A percentile compares a stretch with the other conserved stretches of the same genome.
phyloP scores from a whole-genome alignment of 1,140 invertebrate genomes.

The Trissolcus basalis region DNA sequence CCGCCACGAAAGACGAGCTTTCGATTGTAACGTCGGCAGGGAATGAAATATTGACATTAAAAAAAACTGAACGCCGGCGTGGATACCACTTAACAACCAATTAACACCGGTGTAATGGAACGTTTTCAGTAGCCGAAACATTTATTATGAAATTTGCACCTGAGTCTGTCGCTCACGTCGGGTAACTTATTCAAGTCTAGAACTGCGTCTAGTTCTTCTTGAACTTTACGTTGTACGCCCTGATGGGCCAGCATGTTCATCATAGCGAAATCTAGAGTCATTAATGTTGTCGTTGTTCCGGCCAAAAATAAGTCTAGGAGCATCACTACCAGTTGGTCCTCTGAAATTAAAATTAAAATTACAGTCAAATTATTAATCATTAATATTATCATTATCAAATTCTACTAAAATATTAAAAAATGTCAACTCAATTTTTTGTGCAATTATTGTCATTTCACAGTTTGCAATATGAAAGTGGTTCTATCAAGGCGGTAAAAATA shows the following conservation, averaged over 20 bases:
- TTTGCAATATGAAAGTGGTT: no score
- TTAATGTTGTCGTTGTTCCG: conserved; percentile 84
- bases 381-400: no score
- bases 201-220: conserved; percentile 79
- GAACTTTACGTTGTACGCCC: conserved; percentile 81
- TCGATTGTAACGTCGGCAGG: conserved; percentile 47
- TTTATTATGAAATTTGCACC: conserved; percentile 65
- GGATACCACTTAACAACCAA: conserved; percentile 26
- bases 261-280: conserved; percentile 83
- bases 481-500: no score
- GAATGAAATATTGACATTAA: conserved; percentile 32
- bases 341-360: conserved; percentile 66
- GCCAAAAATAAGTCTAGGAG: conserved; percentile 84
- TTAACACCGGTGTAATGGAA: conserved; percentile 29
- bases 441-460: no score
- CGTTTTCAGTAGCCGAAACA: conserved; percentile 20
- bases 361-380: not conserved
- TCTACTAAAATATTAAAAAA: no score
- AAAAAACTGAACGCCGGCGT: conserved; percentile 28
- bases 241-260: conserved; percentile 81
- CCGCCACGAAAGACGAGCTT: conserved; percentile 19
- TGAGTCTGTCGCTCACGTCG: conserved; percentile 68
- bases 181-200: conserved; percentile 73
- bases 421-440: no score
- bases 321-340: conserved; percentile 82